Conservation (phyloP, 2,113 vertebrate species). For the Brachyistius frenatus region DNA sequence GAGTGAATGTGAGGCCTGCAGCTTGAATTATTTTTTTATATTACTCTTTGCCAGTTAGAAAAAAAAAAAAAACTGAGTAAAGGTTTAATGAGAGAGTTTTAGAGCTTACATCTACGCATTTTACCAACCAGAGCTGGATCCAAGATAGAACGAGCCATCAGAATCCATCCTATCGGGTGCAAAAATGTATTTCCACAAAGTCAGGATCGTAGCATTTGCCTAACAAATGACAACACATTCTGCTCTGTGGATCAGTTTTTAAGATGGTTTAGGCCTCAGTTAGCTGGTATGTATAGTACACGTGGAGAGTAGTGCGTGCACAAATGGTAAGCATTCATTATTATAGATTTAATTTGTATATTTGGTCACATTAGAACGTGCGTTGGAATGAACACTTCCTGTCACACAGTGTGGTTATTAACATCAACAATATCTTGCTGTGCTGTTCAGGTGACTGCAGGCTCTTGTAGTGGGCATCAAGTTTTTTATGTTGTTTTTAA, state of each 20-base stretch:
- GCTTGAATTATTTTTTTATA: not conserved
- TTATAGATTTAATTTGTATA: not conserved
- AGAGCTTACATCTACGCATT: not conserved
- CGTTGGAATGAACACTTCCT: not conserved
- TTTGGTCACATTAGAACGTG: not conserved
- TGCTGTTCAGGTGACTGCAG: not conserved
- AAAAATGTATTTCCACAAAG: not conserved
- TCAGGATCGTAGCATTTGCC: not conserved
- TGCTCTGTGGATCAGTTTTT: not conserved
- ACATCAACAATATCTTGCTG: not conserved
- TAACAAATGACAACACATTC: not conserved
- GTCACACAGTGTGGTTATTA: not conserved
- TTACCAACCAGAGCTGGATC: not conserved
- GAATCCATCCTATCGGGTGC: not conserved
- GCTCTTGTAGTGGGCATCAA: not conserved
- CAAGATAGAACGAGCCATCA: not conserved
- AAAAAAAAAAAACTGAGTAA: not conserved
- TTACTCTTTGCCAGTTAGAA: not conserved
- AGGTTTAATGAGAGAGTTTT: not conserved
- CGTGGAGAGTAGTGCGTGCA: not conserved
- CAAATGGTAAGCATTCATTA: not conserved
- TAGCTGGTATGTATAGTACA: not conserved
- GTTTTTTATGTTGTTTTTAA: not conserved
- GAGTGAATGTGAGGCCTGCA: not conserved
- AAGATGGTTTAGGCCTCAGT: not conserved